Conservation (phyloP, 2,797 vertebrate genomes). For the Sparidentex hasta region DNA sequence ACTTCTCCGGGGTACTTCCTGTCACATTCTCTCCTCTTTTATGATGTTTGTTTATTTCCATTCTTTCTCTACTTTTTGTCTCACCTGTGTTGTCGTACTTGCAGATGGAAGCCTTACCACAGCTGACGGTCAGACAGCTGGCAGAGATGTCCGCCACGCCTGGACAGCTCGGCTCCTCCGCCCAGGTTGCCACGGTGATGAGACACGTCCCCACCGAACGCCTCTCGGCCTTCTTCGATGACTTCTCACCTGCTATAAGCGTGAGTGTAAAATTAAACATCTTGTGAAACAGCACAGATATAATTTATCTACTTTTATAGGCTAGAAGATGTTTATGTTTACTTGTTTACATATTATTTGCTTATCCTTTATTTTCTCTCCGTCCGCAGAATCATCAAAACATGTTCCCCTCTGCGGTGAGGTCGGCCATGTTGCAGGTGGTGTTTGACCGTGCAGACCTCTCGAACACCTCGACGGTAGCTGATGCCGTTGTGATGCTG, state of each 20-base stretch:
- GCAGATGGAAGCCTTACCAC: conserved; percentile 77
- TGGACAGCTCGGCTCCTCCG: conserved; percentile 67
- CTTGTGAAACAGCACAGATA: not conserved
- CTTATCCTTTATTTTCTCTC: not conserved
- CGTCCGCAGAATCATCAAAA: conserved; percentile 52
- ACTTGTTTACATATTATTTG: too few relatives aligned
- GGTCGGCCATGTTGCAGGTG: conserved; percentile 76
- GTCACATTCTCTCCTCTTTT: not conserved
- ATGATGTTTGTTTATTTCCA: not conserved
- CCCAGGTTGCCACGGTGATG: conserved; percentile 74
- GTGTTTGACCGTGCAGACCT: conserved; percentile 82
- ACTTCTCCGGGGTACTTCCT: conserved; percentile 71
- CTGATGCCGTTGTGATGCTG: conserved; percentile 53
- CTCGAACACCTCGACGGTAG: conserved; percentile 41
- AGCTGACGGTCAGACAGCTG: conserved; percentile 76
- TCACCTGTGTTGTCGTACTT: not conserved
- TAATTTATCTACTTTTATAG: not conserved
- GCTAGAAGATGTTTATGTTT: not conserved
- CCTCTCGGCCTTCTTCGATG: conserved; percentile 74
- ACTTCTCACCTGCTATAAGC: conserved; percentile 62
- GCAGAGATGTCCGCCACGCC: conserved; percentile 76
- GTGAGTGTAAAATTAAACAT: conserved; percentile 65
- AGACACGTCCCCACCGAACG: conserved; percentile 47
- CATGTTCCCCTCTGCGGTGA: conserved; percentile 53
- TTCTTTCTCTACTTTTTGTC: not conserved